Base-by-base conservation (phyloP, 2,888 invertebrate species). In the Agriopis aurantiaria region DNA sequence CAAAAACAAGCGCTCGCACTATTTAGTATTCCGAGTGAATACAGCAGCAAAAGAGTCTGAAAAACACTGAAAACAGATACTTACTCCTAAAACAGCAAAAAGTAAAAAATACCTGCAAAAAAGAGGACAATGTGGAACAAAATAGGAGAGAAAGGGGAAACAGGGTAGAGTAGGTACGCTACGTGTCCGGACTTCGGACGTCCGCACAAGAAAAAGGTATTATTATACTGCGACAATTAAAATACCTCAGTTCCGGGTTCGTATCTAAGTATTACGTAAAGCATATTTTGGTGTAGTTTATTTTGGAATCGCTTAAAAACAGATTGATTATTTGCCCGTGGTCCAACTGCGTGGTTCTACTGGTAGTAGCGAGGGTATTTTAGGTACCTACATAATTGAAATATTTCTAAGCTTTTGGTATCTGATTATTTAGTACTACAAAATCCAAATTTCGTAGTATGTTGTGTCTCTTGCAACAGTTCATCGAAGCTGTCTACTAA, bases 81-180 rank as follows among this genome's bases (percentile, higher is more conserved):
- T 60, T 64, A 64, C 57, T 60, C 48, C 69, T 63, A 69, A 72
- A 69, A 69, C 65, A 62, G 68, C 64, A 61, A 48, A 68, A 68
- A 65, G 61, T 23, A 52, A 68, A 72, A 68, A 73, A 65, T 65
- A 60, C 65, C 65, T 56, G 65, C 55, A 68, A 53, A 58, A 63
- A 46, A 65, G 43, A 57, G 60, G 60, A 43, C 52, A 65, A 56
- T 65, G 55, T 69, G 63, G 48, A 75, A 68, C 65, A 49, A 70
- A 73, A 71, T 66, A 65, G 64, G 63, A 73, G 56, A 59, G 60
- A 65, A 73, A 72, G 66, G 68, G 71, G 68, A 67, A 75, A 66
- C 69, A 69, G 56, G 64, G 60, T 58, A 67, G 55, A 61, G 56
- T 48, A 46, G 56, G 49, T 45, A 14, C 51, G 65, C 46, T 49